These are phyloP conservation scores for Drosophila tripunctata DNA, from an alignment of 2,888 invertebrate genomes.

Conservation along the genomic window DNA sequence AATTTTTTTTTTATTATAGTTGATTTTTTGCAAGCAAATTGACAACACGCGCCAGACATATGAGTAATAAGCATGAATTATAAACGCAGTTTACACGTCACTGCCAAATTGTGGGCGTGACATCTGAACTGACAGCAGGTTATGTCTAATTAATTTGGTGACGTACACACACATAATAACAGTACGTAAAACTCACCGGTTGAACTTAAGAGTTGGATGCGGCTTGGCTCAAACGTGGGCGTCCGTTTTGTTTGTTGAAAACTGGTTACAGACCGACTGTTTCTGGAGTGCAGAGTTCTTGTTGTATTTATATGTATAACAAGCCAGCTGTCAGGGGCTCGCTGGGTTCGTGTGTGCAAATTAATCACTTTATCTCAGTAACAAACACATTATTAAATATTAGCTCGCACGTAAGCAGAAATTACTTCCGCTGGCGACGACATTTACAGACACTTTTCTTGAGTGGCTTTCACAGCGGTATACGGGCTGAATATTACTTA, in stretches of 20 bases:
- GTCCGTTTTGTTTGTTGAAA: conserved; percentile 69
- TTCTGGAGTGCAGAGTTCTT: conserved; percentile 66
- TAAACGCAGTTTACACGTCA: conserved; percentile 59
- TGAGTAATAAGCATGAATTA: conserved; percentile 58
- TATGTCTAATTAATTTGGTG: conserved; percentile 54
- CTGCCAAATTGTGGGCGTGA: conserved; percentile 63
- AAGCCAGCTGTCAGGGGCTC: conserved; percentile 29
- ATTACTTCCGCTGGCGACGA: conserved; percentile 66
- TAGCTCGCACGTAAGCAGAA: conserved; percentile 35
- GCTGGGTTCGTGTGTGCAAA: conserved; percentile 42
- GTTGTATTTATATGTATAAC: conserved; percentile 60
- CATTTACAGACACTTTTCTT: conserved; percentile 57
- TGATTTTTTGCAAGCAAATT: conserved; percentile 48
- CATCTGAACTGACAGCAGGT: conserved; percentile 45
- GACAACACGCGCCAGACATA: conserved; percentile 67
- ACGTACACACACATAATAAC: conserved; percentile 51
- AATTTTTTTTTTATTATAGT: too few species aligned
- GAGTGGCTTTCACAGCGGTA: conserved; percentile 72
- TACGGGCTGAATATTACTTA: conserved; percentile 63
- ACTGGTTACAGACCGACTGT: conserved; percentile 64
- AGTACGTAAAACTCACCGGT: conserved; percentile 62
- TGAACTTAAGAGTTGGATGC: conserved; percentile 28
- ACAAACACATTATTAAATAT: conserved; percentile 69
- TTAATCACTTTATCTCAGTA: conserved; percentile 69
- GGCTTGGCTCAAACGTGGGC: conserved; percentile 16